Evolutionary conservation across 2,797 vertebrate species (phyloP), one percentile per base, ranked within the genome.

Genomic region (Carcharodon carcharias): DNA sequence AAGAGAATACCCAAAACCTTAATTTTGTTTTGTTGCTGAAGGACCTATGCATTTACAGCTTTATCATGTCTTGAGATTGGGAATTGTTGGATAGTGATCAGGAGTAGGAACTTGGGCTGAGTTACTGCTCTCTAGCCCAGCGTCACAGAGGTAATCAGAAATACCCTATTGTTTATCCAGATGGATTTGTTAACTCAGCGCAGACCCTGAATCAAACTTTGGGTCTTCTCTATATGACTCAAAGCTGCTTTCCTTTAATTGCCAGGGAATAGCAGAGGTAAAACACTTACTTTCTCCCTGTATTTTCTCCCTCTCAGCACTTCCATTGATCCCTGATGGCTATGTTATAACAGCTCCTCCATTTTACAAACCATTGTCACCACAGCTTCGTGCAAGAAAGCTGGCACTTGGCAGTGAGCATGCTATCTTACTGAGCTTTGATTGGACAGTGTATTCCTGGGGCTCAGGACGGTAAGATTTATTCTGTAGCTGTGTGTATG

Each of bases 381-480:
- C 96, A 0, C 97, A 97, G 31, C 96, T 99, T 95, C 97, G 96
- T 50, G 98, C 97, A 1, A 98, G 97, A 69, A 97, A 97, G 87
- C 97, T 99, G 96, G 98, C 97, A 0, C 96, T 99, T 97, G 98
- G 99, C 28, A 96, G 97, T 0, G 98, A 98, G 91, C 99, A 99
- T n/a, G 98, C 96, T 0, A 0, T 99, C 92, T 97, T 98, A 14
- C 98, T 99, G 96, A 98, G 96, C 6, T 96, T 96, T 3, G 96
- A 96, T 2, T 98, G 98, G 35, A 97, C 97, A 12, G 97, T 99
- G 93, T 98, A 98, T 96, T 97, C 98, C 63, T 99, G 99, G 99
- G 99, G 99, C 69, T 96, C 97, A 5, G 98, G 99, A 96, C 98
- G 99, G 99, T 99, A 98, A 96, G 97, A 18, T 54, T 3, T 77